phyloP scores from a whole-genome alignment of 2,113 vertebrate species.

The Chrysochloris asiatica region DNA sequence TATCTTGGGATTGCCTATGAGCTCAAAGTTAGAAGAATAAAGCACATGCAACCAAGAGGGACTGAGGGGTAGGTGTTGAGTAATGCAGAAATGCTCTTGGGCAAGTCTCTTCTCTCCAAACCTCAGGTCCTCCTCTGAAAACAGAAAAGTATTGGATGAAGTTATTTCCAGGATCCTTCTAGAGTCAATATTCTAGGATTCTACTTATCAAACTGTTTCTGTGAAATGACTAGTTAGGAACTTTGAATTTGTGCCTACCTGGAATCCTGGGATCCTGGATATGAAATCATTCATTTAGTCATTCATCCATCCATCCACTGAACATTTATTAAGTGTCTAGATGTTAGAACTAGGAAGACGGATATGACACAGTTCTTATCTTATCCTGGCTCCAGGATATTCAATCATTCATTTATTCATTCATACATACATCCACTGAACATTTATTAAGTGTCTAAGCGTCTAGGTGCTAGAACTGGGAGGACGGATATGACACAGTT shows the following conservation, averaged over 20 bases:
- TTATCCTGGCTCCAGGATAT: neutral
- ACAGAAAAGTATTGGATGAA: neutral
- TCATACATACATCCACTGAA: neutral
- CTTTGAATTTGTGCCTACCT: neutral
- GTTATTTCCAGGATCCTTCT: neutral
- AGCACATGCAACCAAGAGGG: neutral
- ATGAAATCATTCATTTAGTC: neutral
- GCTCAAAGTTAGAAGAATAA: conserved; percentile 13
- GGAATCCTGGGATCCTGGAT: neutral
- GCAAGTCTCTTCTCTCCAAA: neutral
- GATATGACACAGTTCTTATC: no score
- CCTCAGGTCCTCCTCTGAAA: neutral
- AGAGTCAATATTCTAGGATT: neutral
- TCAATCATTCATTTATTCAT: no score
- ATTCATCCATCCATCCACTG: neutral
- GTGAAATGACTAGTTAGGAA: neutral
- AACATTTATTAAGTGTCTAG: neutral
- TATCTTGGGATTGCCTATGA: conserved; percentile 30
- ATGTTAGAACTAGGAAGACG: no score
- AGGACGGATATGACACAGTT: neutral
- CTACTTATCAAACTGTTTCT: neutral
- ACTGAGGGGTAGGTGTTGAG: neutral
- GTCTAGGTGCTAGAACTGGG: neutral
- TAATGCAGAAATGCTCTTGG: neutral
- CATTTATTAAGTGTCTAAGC: neutral